Evolutionary conservation across 1,140 invertebrate species (phyloP), one percentile per base, ranked within the genome.

Genomic region (Antheraea pernyi): DNA sequence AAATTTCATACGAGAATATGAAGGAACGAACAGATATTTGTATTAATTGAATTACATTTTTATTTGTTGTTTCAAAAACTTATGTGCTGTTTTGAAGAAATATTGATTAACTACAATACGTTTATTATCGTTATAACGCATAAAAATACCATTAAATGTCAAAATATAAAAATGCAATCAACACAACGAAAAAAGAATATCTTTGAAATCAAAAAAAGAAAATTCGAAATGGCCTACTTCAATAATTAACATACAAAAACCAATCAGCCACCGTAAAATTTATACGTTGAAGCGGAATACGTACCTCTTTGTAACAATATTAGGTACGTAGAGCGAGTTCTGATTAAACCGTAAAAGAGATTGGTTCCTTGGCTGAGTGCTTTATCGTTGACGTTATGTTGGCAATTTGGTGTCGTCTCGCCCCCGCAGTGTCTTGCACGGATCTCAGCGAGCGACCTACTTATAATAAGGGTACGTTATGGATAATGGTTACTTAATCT

Each of bases 341-440:
- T 87, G 83, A 87, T 87, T 85, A 85, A 84, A 83, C 83, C 82
- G 82, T 87, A 85, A 87, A 87, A 84, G 82, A 83, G 83, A 87
- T 87, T 87, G 85, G 85, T 85, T 84, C 76, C 76, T 77, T 72
- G 80, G 74, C 75, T 77, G 82, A 82, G 80, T 82, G 80, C 75
- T 84, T 85, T 85, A 85, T 85, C 80, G 82, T 75, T 78, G 84
- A 78, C 81, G 79, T 83, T 80, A 86, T 77, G 82, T 76, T 71
- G 81, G 81, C 78, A 83, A 83, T 84, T 81, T 77, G 72, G 75
- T 81, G 76, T 76, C 77, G 70, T 73, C 81, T 69, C 62, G 59
- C 66, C 71, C 70, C 69, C 71, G 64, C 71, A 72, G 68, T 73
- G 73, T 59, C 70, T 67, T 68, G 73, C n/a, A 61, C 59, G 70